A percentile compares a stretch with the other conserved stretches of the same genome.
Evolutionary conservation across 2,113 vertebrate genomes (phyloP).

Genomic region (Eleginops maclovinus): DNA sequence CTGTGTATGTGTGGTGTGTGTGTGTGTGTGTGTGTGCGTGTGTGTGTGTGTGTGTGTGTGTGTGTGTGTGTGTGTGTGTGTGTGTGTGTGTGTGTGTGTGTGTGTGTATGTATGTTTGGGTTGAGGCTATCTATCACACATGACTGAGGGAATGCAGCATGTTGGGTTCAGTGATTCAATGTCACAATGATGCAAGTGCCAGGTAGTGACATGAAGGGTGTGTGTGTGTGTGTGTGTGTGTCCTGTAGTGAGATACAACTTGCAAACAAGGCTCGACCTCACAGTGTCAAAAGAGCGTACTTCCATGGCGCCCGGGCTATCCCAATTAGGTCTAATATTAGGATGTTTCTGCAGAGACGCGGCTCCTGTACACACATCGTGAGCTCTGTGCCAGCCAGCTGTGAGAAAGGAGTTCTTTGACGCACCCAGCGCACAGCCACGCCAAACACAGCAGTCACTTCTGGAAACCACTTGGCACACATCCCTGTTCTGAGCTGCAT

Average conservation of each 20-base stretch:
- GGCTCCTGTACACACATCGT: slow-evolving; percentile 38
- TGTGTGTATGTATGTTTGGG: slow-evolving; percentile 35
- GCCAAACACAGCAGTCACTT: slow-evolving; percentile 86
- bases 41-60: slow-evolving; percentile 45
- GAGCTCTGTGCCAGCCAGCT: slow-evolving; percentile 48
- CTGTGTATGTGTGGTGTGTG: slow-evolving; percentile 52
- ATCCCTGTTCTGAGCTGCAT: slow-evolving; percentile 51
- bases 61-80: slow-evolving; percentile 38
- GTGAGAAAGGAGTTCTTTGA: slow-evolving; percentile 85
- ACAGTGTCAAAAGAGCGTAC: background rate
- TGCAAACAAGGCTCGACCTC: background rate
- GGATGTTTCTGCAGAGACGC: slow-evolving; percentile 64
- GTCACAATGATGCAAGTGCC: slow-evolving; percentile 23
- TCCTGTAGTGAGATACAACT: slow-evolving; percentile 1
- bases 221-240: slow-evolving; percentile 4
- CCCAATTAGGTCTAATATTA: slow-evolving; percentile 69
- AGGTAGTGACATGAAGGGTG: slow-evolving; percentile 37
- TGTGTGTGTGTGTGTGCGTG: slow-evolving; percentile 34
- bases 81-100: slow-evolving; percentile 43
- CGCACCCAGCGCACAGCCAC: slow-evolving; percentile 33
- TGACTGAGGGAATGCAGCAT: slow-evolving; percentile 65
- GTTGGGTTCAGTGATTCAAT: slow-evolving; percentile 41
- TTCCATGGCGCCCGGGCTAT: slow-evolving; percentile 43
- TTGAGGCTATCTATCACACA: slow-evolving; percentile 56
- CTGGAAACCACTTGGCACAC: slow-evolving; percentile 83